These are phyloP conservation scores for Fringilla coelebs DNA, from an alignment of 2,797 vertebrate species.

Conservation along the genomic window DNA sequence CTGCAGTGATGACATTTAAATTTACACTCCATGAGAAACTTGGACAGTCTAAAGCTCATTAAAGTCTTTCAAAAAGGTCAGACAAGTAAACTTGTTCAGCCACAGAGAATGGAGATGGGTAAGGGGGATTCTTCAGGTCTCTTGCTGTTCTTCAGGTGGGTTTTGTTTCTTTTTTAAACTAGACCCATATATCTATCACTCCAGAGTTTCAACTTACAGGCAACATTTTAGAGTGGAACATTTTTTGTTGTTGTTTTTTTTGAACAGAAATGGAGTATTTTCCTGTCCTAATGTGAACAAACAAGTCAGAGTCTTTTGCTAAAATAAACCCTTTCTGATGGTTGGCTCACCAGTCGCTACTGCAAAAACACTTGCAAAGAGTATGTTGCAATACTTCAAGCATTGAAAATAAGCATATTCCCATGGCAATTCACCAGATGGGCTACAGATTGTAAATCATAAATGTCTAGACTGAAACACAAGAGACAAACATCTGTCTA, in stretches of 20 bases:
- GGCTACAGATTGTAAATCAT: conserved; percentile 62
- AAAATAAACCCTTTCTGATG: conserved; percentile 49
- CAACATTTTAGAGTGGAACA: not conserved
- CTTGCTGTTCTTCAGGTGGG: not conserved
- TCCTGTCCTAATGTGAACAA: conserved; percentile 10
- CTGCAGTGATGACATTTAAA: no score
- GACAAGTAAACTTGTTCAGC: not conserved
- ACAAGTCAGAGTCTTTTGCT: conserved; percentile 1
- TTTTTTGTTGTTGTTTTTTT: not conserved
- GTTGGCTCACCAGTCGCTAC: not conserved
- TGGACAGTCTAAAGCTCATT: not conserved
- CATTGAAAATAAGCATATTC: conserved; percentile 58
- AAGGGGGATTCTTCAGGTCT: not conserved
- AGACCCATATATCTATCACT: not conserved
- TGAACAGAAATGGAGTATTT: not conserved
- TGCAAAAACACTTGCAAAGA: conserved; percentile 42
- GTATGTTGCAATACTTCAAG: conserved; percentile 39
- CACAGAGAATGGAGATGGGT: not conserved
- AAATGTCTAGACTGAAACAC: conserved; percentile 57
- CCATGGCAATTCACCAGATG: conserved; percentile 54
- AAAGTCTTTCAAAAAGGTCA: not conserved
- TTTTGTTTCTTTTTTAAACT: not conserved
- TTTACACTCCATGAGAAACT: rapidly evolving
- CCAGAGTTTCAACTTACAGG: not conserved
- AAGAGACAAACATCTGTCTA: conserved; percentile 64